Percentiles rank a stretch among this genome's conserved stretches.
phyloP scores from a whole-genome alignment of 2,888 invertebrate species.

The Chrysolina haemoptera region DNA sequence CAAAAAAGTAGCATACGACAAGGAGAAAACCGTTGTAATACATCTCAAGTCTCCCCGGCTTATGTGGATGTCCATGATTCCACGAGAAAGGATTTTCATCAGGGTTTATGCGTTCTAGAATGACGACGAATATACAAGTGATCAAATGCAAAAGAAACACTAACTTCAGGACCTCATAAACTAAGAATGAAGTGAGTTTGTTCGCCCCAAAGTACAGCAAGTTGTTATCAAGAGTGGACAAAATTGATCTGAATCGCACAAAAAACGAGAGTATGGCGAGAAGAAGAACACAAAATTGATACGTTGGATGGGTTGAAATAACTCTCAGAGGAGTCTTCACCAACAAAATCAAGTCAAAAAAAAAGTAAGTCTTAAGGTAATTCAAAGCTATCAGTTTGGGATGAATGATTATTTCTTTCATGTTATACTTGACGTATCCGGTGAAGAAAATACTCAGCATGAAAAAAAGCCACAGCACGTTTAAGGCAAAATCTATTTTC shows the following conservation, averaged over 20 bases:
- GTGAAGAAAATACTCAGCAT: constrained; percentile 28
- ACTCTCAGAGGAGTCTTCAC: too few relatives aligned
- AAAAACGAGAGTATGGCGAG: too few relatives aligned
- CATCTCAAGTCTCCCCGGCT: too few relatives aligned
- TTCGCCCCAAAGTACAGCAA: background rate
- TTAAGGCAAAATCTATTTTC: background rate
- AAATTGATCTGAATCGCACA: background rate
- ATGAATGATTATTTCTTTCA: too few relatives aligned
- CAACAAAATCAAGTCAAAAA: too few relatives aligned
- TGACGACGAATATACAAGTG: background rate
- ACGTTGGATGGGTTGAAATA: too few relatives aligned
- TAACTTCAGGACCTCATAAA: background rate
- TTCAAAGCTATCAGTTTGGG: too few relatives aligned
- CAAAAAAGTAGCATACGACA: constrained; percentile 30
- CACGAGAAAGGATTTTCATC: too few relatives aligned
- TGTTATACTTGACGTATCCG: too few relatives aligned
- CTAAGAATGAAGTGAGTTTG: background rate
- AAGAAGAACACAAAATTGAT: too few relatives aligned
- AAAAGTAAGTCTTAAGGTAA: too few relatives aligned
- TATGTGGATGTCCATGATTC: too few relatives aligned
- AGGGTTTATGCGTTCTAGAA: background rate
- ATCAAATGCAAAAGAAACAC: background rate
- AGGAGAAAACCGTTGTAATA: background rate
- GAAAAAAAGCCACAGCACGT: constrained; percentile 6
- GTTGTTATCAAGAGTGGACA: background rate